Base-by-base conservation (phyloP, 2,113 vertebrate species). In the Corythornis cristatus region DNA sequence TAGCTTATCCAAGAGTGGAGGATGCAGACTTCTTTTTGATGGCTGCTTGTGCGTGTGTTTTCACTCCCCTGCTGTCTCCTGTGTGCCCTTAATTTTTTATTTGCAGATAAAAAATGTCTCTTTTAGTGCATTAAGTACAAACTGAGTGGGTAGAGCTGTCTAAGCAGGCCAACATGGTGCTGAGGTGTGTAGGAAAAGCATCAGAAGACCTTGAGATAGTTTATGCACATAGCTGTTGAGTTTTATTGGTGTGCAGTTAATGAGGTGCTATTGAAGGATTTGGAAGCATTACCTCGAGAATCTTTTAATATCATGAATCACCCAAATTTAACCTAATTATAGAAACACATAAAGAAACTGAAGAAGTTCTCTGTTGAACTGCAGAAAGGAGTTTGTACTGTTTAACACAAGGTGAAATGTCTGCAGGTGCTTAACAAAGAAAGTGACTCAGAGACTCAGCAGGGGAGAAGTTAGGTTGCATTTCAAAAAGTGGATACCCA, bases 301-400 rank as follows among this genome's bases (percentile, higher is more conserved):
- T 56, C 57, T 68, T 71, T 79, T 64, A 90, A 60, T 17, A 43
- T 77, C 88, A 83, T 85, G 95, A 88, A 96, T 84, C 86, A 96
- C 95, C 74, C 78, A 96, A 93, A 96, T 97, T 97, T 96, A 96
- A 70, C 80, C 80, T 70, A 87, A 86, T 86, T 93, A 73, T 51
- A 79, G 80, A 94, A 91, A 56, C 7, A 51, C 71, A 72, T 86
- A 70, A 96, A 91, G 48, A 93, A 95, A 66, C 68, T 86, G 14
- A 93, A 94, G 73, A 83, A 79, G 31, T 73, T 85, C 22, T 48
- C 53, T 57, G 7, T 82, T 91, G 85, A 93, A 84, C 76, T 65
- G 64, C n/a, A 88, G 54, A 77, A 72, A 80, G 50, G 67, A 89
- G 62, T 70, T 83, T 62, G 56, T 68, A 72, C 57, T 6, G 37